A percentile compares a stretch with the other conserved stretches of the same genome.
These are phyloP conservation scores for Mesembrinibis cayennensis DNA, from an alignment of 2,113 vertebrate genomes.

Conservation along the genomic window DNA sequence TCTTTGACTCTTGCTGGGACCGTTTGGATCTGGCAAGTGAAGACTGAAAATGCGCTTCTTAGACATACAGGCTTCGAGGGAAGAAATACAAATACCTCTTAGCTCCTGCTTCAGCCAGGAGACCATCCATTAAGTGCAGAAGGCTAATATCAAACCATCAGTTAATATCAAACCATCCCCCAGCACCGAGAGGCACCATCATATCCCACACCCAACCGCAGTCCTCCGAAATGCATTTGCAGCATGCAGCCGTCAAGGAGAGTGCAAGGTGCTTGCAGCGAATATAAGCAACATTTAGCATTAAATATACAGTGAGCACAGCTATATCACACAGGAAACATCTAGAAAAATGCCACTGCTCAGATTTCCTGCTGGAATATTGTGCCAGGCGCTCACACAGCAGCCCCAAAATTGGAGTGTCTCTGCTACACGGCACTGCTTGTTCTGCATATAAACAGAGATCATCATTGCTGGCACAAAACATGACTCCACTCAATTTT, in stretches of 20 bases:
- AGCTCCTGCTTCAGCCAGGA: neutral
- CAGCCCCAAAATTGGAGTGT: neutral
- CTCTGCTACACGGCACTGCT: neutral
- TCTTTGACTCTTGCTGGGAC: slow-evolving; percentile 14
- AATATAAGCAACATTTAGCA: neutral
- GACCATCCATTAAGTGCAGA: neutral
- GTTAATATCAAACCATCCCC: neutral
- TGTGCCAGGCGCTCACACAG: neutral
- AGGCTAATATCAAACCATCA: neutral
- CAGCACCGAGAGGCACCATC: neutral
- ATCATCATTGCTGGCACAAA: neutral
- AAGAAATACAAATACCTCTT: neutral
- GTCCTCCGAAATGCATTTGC: neutral
- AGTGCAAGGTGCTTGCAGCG: fast-evolving
- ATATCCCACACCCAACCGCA: neutral
- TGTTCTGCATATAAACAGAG: neutral
- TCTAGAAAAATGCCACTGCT: neutral
- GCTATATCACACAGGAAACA: neutral
- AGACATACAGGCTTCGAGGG: neutral
- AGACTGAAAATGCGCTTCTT: neutral
- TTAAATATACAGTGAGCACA: neutral
- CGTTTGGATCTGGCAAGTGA: neutral
- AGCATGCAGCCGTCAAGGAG: neutral
- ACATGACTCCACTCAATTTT: neutral
- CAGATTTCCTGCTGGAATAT: neutral